Evolutionary conservation across 2,113 vertebrate species (phyloP).

Genomic region (Mystacornis crossleyi): DNA sequence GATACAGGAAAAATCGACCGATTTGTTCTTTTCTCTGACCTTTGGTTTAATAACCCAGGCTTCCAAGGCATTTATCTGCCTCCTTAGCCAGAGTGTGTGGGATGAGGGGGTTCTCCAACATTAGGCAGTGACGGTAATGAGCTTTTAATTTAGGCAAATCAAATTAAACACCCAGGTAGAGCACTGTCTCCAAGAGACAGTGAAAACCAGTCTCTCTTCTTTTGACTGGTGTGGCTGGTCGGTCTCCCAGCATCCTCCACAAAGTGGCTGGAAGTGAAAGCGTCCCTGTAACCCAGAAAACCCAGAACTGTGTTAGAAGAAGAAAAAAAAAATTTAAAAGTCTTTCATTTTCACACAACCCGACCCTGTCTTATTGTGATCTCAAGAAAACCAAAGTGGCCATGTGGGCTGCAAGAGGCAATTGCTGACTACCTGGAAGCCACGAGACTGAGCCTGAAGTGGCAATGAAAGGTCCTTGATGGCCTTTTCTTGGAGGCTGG

Average conservation of each 20-base stretch:
- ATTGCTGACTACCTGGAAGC: neutral
- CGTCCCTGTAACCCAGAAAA: neutral
- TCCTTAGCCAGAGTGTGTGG: neutral
- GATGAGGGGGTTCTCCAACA: neutral
- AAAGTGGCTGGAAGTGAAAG: neutral
- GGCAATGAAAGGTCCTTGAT: neutral
- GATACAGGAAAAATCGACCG: neutral
- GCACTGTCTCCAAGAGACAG: neutral
- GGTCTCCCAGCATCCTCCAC: neutral
- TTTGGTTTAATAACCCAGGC: neutral
- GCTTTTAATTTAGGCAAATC: neutral
- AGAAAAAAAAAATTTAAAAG: neutral
- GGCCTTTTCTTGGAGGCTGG: neutral
- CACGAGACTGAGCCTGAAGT: neutral
- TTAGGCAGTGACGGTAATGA: neutral
- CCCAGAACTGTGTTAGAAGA: neutral
- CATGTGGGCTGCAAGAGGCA: neutral
- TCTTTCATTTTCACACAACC: neutral
- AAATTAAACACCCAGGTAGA: neutral
- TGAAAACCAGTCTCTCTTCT: neutral
- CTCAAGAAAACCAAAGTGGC: neutral
- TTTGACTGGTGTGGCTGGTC: neutral
- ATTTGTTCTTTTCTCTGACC: neutral
- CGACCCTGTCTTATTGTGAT: neutral
- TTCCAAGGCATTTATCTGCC: neutral